Conservation (phyloP, 2,888 invertebrate genomes). For the Oscheius sp. region DNA sequence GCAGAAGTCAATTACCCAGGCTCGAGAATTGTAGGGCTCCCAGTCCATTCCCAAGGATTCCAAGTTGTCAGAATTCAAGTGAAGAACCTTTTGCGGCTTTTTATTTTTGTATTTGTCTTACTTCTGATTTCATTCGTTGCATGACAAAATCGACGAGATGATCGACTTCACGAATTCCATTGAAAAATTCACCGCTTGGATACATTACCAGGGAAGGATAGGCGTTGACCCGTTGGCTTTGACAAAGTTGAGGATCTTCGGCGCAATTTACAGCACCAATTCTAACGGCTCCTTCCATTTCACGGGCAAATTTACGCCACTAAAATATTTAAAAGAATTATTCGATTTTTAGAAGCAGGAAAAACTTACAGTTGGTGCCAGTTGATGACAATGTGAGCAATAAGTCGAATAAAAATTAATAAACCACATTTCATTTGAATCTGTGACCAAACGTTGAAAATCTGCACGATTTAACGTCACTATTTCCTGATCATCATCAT, state of each 20-base stretch:
- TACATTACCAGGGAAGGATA: constrained; percentile 85
- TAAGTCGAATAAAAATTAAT: constrained; percentile 89
- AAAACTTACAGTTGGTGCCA: constrained; percentile 80
- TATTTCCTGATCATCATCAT: constrained; percentile 86
- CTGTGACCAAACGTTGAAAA: constrained; percentile 79
- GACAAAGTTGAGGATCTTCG: constrained; percentile 85
- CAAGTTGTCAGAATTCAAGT: constrained; percentile 60
- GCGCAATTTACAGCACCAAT: constrained; percentile 89
- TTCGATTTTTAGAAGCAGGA: not conserved
- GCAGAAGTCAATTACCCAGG: constrained; percentile 79
- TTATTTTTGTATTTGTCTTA: not conserved
- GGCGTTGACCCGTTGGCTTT: constrained; percentile 81
- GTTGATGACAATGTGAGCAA: constrained; percentile 86
- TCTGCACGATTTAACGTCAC: constrained; percentile 82
- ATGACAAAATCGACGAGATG: constrained; percentile 80
- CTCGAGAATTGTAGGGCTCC: constrained; percentile 65
- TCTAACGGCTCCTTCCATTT: constrained; percentile 84
- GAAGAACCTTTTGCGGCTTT: constrained; percentile 43
- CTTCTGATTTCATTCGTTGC: constrained; percentile 76
- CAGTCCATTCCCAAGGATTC: constrained; percentile 52
- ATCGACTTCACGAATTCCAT: constrained; percentile 79
- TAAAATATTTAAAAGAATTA: constrained; percentile 59
- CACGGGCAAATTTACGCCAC: constrained; percentile 84
- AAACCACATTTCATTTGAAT: constrained; percentile 81
- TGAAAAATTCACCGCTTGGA: constrained; percentile 78